Base-by-base conservation (phyloP, 2,888 invertebrate species). In the Junonia oenone region DNA sequence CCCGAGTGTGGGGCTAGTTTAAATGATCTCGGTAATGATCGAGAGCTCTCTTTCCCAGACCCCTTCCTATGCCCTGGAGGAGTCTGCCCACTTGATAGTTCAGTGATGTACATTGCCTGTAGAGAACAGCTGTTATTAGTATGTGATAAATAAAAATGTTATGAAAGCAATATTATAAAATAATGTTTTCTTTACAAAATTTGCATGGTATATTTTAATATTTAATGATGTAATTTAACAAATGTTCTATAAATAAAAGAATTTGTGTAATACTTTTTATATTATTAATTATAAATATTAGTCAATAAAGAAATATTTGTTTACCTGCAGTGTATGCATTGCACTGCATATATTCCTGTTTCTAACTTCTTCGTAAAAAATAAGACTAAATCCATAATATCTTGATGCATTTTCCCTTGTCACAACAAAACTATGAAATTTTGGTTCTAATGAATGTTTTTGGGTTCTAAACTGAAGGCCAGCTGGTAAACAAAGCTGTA, bases 401-500 rank as follows among this genome's bases (percentile, higher is more conserved):
- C 98, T 92, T 65, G 95, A 95, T 53, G 99, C 99, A 93, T 99
- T 98, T 91, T 99, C 99, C 69, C 96, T 93, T 11, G 99, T 99
- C 61, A 99, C 97, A 54, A 99, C 94, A 91, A 99, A 99, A 46
- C 98, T 97, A 86, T 99, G 99, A 83, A 99, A 98, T 74, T 92
- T 93, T 9, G 98, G 96, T 68, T 96, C 95, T 75, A 94, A 91
- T 58, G 93, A 92, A 83, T 98, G 97, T 82, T 97, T 97, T 81
- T 99, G 98, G 9, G 98, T 99, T 64, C 97, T 94, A 89, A 99
- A 99, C 72, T 96, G 94, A 51, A 99, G 90, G 40, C 99, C 99
- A 83, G 95, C 95, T 57, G 99, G 99, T 77, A 99, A 91, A 80
- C 98, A 98, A 40, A 99, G 92, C 99, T 99, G 63, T 53, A 61